phyloP scores from a whole-genome alignment of 2,113 vertebrate genomes.

The Pseudorectes ferrugineus region DNA sequence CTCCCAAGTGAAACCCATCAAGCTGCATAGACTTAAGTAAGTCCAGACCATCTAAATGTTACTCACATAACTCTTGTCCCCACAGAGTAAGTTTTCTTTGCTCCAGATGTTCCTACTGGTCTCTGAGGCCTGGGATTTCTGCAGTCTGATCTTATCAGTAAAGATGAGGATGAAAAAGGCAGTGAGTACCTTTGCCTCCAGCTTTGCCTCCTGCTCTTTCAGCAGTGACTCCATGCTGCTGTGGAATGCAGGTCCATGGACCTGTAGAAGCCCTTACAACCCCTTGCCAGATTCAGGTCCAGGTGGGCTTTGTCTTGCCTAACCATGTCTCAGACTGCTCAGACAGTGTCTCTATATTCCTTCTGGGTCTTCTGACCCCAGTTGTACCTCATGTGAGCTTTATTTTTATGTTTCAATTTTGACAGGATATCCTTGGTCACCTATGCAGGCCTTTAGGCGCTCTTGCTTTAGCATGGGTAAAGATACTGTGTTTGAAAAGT shows the following conservation, averaged over 20 bases:
- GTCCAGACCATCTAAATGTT: neutral
- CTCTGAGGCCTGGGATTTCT: neutral
- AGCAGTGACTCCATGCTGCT: neutral
- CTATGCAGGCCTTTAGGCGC: neutral
- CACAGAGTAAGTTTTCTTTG: neutral
- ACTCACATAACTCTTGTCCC: neutral
- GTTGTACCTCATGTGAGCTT: neutral
- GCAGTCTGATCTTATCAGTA: neutral
- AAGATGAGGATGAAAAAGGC: neutral
- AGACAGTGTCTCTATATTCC: neutral
- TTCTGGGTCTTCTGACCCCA: neutral
- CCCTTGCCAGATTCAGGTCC: neutral
- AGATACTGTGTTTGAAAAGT: neutral
- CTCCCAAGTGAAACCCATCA: neutral
- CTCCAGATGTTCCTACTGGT: neutral
- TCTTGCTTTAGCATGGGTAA: neutral
- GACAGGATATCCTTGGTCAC: neutral
- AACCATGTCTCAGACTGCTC: neutral
- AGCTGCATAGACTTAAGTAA: neutral
- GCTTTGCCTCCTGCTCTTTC: neutral
- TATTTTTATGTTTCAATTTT: neutral
- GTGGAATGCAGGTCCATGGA: neutral
- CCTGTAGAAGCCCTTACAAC: neutral
- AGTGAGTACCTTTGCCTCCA: neutral
- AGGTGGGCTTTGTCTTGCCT: neutral